Evolutionary conservation across 1,140 invertebrate genomes (phyloP).

Genomic region (Trichogramma pretiosum): DNA sequence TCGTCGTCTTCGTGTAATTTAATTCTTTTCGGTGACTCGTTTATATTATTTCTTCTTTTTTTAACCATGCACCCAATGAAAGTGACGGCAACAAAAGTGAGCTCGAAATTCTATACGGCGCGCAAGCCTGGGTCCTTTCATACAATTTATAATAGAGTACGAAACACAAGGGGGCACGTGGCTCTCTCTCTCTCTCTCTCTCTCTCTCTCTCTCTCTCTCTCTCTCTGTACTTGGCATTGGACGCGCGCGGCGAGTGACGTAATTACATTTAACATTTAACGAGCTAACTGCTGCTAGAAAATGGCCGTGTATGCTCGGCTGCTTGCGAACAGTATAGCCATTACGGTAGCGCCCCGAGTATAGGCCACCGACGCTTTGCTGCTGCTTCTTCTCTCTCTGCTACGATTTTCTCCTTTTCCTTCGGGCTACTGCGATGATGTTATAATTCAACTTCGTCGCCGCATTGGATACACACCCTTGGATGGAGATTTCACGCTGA

Average conservation of each 20-base stretch:
- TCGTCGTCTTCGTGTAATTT: not conserved
- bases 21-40: not conserved
- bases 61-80: slow-evolving; percentile 35
- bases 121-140: too few species aligned
- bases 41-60: slow-evolving; percentile 1
- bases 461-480: not conserved
- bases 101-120: too few species aligned
- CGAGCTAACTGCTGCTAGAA: slow-evolving; percentile 45
- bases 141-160: not conserved
- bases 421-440: too few species aligned
- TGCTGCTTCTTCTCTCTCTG: slow-evolving; percentile 14
- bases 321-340: slow-evolving; percentile 41
- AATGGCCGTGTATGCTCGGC: slow-evolving; percentile 44
- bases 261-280: slow-evolving; percentile 44
- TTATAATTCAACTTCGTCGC: too few species aligned
- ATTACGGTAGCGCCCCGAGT: too few species aligned
- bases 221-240: too few species aligned
- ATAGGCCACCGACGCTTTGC: slow-evolving; percentile 20
- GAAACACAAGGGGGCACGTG: slow-evolving; percentile 2
- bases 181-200: too few species aligned
- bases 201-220: too few species aligned
- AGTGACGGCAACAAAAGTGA: slow-evolving; percentile 28
- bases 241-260: slow-evolving; percentile 34
- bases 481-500: not conserved
- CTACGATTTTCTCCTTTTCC: not conserved